A percentile compares a stretch with the other conserved stretches of the same genome.
phyloP scores from a whole-genome alignment of 2,888 invertebrate species.

The Gisinianus flammeolus region DNA sequence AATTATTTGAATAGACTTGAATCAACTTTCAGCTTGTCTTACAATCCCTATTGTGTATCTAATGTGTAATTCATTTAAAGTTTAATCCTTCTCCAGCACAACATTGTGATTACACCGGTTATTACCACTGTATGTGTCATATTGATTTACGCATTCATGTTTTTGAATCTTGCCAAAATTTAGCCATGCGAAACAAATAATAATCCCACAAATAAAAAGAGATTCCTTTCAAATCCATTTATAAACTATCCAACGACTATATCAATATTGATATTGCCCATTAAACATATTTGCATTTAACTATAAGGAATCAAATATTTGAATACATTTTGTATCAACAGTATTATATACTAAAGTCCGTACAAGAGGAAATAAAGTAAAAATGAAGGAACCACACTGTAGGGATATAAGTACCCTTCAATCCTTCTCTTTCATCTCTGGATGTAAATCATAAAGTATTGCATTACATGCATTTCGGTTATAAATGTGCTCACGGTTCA shows the following conservation, averaged over 20 bases:
- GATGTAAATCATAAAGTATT: not conserved
- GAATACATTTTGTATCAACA: not conserved
- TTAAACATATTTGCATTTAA: conserved; percentile 10
- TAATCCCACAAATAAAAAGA: not conserved
- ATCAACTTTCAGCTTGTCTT: too few species aligned
- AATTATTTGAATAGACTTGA: too few species aligned
- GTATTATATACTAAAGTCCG: not conserved
- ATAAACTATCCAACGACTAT: too few species aligned
- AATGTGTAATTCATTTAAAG: too few species aligned
- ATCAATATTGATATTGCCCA: conserved; percentile 9
- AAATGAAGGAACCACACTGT: not conserved
- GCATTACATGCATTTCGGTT: not conserved
- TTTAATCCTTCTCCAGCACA: too few species aligned
- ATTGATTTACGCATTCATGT: too few species aligned
- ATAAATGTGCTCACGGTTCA: conserved; percentile 1
- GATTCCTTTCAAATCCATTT: too few species aligned
- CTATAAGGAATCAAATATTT: not conserved
- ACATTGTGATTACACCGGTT: too few species aligned
- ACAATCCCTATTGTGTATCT: too few species aligned
- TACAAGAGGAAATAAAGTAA: not conserved
- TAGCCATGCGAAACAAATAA: conserved; percentile 3
- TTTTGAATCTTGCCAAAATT: conserved; percentile 16
- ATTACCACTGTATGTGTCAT: too few species aligned
- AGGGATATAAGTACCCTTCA: not conserved
- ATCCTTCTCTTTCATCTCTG: not conserved